Evolutionary conservation across 2,888 invertebrate species (phyloP).

Genomic region (Ernsta delagoae): DNA sequence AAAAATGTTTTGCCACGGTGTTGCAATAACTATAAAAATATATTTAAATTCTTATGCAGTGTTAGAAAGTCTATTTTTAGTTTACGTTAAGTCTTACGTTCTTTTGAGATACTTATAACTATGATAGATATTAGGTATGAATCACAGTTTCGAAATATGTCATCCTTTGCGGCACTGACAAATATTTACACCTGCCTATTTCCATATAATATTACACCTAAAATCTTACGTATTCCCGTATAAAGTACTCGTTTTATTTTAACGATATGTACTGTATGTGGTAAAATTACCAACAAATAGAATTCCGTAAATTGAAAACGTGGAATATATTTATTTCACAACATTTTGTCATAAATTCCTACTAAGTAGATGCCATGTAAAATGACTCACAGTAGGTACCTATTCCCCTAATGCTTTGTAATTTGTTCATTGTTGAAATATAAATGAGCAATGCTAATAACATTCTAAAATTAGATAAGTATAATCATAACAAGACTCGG

Average conservation of each 20-base stretch:
- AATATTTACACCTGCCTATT: not conserved
- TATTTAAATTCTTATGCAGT: not conserved
- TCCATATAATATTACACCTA: not conserved
- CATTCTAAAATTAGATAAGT: not conserved
- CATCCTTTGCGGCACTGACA: not conserved
- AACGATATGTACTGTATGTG: too few species aligned
- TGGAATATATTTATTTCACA: not conserved
- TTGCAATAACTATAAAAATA: not conserved
- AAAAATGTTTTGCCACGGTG: not conserved
- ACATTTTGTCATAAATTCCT: not conserved
- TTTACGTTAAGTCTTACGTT: too few species aligned
- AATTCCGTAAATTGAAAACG: too few species aligned
- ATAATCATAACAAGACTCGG: too few species aligned
- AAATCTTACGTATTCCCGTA: not conserved
- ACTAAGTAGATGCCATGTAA: not conserved
- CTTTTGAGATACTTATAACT: too few species aligned
- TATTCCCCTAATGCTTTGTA: not conserved
- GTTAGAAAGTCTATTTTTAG: too few species aligned
- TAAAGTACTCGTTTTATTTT: too few species aligned
- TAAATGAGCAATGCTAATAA: not conserved
- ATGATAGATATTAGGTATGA: not conserved
- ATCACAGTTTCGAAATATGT: not conserved
- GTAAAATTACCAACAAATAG: too few species aligned
- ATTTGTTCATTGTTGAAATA: too few species aligned
- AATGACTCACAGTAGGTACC: not conserved